Base-by-base conservation (phyloP, 2,888 invertebrate species). In the Aromia moschata region DNA sequence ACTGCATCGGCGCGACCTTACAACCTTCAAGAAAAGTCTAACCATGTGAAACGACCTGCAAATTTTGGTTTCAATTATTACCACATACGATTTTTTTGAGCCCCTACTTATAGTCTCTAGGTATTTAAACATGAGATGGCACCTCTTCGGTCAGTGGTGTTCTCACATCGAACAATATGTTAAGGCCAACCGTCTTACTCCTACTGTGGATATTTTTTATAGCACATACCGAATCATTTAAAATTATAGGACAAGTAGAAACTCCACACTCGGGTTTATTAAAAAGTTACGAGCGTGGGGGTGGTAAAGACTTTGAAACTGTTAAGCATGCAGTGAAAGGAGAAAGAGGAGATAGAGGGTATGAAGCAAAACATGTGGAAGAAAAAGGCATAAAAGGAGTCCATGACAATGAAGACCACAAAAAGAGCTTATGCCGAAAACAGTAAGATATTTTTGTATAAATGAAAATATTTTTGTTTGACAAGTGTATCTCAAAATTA, bases 321-420 rank as follows among this genome's bases (percentile, higher is more conserved):
- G 56, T 18, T 2, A 36, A 56, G 14, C 55, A 58, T 12, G 52
- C 59, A 2, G 62, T 41, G 14, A 49, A 62, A 37, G 89, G 89
- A 0, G 88, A 88, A 62, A 87, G 90, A 71, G 89, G 87, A 0
- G 87, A 89, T 65, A 90, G 90, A 64, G 74, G 70, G 16, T 89
- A 91, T 80, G 87, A 89, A 72, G 85, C 86, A 9, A 84, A 87
- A 60, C 89, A 91, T 72, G 85, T 87, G 65, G 86, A 87, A 67
- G 87, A 90, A 69, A 62, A 82, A 45, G 87, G 87, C 2, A 84
- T 87, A 66, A 90, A 89, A 72, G 91, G 91, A 0, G 89, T 91
- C 69, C 90, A 90, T 70, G 89, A 90, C 71, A 89, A 90, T 73
- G 89, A 86, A 70, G 82, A 84, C 1, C 87, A 89, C 69, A 82